A percentile compares a stretch with the other conserved stretches of the same genome.
phyloP scores from a whole-genome alignment of 2,888 invertebrate species.

The Galerucella nymphaeae region DNA sequence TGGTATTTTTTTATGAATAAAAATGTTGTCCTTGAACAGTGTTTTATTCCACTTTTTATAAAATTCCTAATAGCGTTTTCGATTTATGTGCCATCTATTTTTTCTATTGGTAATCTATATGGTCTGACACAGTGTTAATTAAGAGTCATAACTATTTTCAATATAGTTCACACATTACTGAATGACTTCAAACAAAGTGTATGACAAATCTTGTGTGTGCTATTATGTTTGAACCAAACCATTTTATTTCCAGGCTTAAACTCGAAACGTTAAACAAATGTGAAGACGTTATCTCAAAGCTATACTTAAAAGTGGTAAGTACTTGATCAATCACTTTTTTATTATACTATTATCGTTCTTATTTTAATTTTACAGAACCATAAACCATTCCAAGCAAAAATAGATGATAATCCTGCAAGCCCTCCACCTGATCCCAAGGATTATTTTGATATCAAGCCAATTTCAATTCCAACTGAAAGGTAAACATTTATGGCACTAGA shows the following conservation, averaged over 20 bases:
- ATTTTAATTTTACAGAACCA: slow-evolving; percentile 38
- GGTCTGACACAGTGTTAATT: no score
- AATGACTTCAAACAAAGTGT: no score
- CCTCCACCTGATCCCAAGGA: slow-evolving; percentile 61
- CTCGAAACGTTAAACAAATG: slow-evolving; percentile 76
- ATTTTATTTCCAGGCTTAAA: slow-evolving; percentile 69
- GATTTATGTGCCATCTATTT: no score
- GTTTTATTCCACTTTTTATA: no score
- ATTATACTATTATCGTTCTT: slow-evolving; percentile 11
- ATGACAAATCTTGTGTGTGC: no score
- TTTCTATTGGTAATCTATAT: no score
- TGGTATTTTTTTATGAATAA: no score
- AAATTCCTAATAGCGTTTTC: no score
- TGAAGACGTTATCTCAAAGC: slow-evolving; percentile 75
- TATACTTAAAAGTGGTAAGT: slow-evolving; percentile 75
- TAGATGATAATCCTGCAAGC: slow-evolving; percentile 62
- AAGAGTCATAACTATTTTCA: no score
- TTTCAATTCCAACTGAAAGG: slow-evolving; percentile 64
- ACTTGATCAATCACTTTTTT: slow-evolving; percentile 34
- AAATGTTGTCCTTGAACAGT: no score
- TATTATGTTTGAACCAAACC: no score
- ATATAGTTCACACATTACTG: no score
- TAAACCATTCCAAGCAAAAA: slow-evolving; percentile 32
- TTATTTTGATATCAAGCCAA: slow-evolving; percentile 54
- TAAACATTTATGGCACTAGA: slow-evolving; percentile 30